Evolutionary conservation across 2,797 vertebrate species (phyloP), one percentile per base, ranked within the genome.

Genomic region (Cyclura pinguis): DNA sequence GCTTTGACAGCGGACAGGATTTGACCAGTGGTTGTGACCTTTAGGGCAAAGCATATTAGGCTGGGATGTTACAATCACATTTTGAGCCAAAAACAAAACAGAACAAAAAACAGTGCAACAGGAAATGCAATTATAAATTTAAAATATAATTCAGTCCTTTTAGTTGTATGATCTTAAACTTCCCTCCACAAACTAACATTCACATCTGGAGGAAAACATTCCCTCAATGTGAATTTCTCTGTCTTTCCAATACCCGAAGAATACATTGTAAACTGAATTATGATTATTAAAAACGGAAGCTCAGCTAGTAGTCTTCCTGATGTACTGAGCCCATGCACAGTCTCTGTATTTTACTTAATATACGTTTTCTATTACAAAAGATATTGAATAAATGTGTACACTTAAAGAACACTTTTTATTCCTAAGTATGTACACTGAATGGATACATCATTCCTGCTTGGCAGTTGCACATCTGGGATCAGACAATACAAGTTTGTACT

Each of bases 391-490:
- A 91, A 87, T 29, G 4, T 89, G 92, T 0, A 90, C 69, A 42
- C 72, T 92, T 59, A 52, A 27, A 35, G 73, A 80, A 84, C 16
- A 64, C 55, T 83, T 93, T 47, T 81, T 72, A 59, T 72, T 42
- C n/a, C 76, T 55, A 80, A 57, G 13, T 12, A 83, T 13, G 64
- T 4, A 22, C 77, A 52, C 77, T 87, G 29, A 87, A 89, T 27
- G 22, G 86, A 69, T 32, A 13, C 3, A 91, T 86, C 77, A 91
- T 82, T 91, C 64, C 88, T 92, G 88, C 92, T 22, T 42, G 81
- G 55, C 90, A 13, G n/a, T n/a, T 42, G 77, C 67, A 52, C 52
- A 74, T 81, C 27, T 80, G 27, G 22, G 85, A 91, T 12, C 20
- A 20, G 78, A 85, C 92, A 89, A 83, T 50, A 52, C 57, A 8